Conservation (phyloP, 2,797 vertebrate species). For the Falco berigora region DNA sequence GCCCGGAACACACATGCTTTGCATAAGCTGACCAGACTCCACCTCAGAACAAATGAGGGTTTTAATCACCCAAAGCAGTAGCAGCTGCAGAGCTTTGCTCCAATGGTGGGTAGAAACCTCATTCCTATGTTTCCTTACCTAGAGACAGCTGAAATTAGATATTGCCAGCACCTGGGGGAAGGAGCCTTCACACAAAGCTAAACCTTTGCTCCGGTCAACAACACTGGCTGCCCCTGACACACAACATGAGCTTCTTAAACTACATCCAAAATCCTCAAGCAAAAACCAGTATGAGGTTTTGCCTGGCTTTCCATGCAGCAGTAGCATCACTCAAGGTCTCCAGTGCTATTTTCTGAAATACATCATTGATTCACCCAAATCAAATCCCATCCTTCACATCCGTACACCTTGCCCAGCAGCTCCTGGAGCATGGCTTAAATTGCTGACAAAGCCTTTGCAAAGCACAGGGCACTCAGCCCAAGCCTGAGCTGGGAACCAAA, state of each 20-base stretch:
- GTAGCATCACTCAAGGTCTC: background rate
- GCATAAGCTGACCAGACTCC: background rate
- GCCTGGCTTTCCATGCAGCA: background rate
- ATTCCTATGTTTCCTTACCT: background rate
- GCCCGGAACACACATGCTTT: rapidly evolving
- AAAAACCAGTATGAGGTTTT: background rate
- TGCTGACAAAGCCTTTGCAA: background rate
- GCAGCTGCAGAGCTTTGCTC: background rate
- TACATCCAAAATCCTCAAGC: background rate
- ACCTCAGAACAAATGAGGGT: background rate
- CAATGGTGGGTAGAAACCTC: background rate
- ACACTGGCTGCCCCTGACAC: background rate
- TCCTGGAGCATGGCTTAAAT: background rate
- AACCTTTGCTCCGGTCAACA: background rate
- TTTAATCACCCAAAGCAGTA: background rate
- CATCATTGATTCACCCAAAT: background rate
- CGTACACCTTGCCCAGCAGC: background rate
- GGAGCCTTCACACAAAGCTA: background rate
- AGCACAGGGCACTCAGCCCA: background rate
- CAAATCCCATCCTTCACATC: background rate
- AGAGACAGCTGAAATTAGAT: background rate
- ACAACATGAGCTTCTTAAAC: background rate
- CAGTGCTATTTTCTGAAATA: background rate
- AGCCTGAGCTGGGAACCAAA: background rate
- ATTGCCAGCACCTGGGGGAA: background rate